Conservation (phyloP, 37 sponge, comb jelly and placozoan species). For the Tethya wilhelma region DNA sequence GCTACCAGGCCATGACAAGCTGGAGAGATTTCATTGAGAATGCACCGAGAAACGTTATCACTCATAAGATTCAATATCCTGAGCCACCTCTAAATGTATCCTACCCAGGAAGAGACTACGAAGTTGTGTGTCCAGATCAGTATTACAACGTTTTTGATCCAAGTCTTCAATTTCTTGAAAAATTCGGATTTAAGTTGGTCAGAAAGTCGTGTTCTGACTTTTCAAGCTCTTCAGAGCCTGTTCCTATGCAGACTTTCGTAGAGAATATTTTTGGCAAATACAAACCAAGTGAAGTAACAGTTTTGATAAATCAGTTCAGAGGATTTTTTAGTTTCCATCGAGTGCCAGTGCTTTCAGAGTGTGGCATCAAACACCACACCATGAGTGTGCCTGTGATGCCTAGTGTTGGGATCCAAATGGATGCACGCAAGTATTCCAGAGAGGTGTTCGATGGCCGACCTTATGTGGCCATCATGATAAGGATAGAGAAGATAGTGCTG, state of each 20-base stretch:
- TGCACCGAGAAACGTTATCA: constrained; percentile 31
- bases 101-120: constrained; percentile 9
- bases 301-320: constrained; percentile 46
- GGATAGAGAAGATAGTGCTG: constrained; percentile 33
- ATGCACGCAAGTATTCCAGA: constrained; percentile 1
- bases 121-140: background rate
- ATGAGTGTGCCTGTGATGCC: constrained; percentile 4
- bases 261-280: constrained; percentile 18
- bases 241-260: background rate
- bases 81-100: constrained; percentile 31
- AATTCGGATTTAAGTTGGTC: constrained; percentile 27
- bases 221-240: constrained; percentile 8
- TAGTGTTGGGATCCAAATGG: constrained; percentile 1
- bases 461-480: constrained; percentile 11
- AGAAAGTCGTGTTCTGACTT: constrained; percentile 30
- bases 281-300: constrained; percentile 15
- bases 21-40: constrained; percentile 32
- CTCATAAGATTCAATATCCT: constrained; percentile 25
- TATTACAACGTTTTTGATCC: constrained; percentile 15
- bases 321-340: constrained; percentile 51
- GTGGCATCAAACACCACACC: constrained; percentile 9
- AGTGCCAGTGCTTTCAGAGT: constrained; percentile 13
- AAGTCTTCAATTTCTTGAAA: background rate
- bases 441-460: background rate
- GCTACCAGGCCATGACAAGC: background rate